Base-by-base conservation (phyloP, 2,113 vertebrate genomes). In the Xenopus laevis region DNA sequence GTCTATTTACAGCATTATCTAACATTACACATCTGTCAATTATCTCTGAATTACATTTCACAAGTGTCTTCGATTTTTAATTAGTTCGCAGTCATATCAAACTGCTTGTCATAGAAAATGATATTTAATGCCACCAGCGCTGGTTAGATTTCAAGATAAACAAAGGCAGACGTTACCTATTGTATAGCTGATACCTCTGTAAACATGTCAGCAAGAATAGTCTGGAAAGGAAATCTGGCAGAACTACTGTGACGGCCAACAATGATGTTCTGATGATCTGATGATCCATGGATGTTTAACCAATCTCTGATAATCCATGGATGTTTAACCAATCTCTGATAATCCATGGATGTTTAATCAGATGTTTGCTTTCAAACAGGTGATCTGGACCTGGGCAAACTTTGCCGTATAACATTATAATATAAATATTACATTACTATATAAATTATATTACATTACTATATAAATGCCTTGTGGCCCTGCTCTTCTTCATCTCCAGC, bases 1-100 rank as follows among this genome's bases (percentile, higher is more conserved):
- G 27, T 78, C 52, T 46, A 58, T 81, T 65, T 71, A 78, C 83
- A 83, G 65, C 58, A 55, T 15, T 17, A 78, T 65, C 71, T 68
- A 40, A 40, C 45, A 60, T 71, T 65, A 64, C 50, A 66, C 73
- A 82, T 71, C 60, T 60, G 78, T 52, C 60, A 13, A 0, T 78
- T 78, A 81, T 67, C 62, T 78, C 23, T 1, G 55, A 30, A 72
- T 45, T 83, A 65, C 62, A 59, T 78, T 83, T 78, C 17, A 27
- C 75, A 18, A 58, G 27, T 64, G 47, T 52, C 61, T 74, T 15
- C 77, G 33, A 10, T 50, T 80, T 57, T 71, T 30, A 68, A 40
- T 65, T 61, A n/a, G 0, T 0, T 52, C 75, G 66, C 67, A 27
- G 17, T 67, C 61, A 13, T 67, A 72, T 80, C 53, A 5, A 1